Conservation (phyloP, 1,140 invertebrate species). For the Cataglyphis hispanica region DNA sequence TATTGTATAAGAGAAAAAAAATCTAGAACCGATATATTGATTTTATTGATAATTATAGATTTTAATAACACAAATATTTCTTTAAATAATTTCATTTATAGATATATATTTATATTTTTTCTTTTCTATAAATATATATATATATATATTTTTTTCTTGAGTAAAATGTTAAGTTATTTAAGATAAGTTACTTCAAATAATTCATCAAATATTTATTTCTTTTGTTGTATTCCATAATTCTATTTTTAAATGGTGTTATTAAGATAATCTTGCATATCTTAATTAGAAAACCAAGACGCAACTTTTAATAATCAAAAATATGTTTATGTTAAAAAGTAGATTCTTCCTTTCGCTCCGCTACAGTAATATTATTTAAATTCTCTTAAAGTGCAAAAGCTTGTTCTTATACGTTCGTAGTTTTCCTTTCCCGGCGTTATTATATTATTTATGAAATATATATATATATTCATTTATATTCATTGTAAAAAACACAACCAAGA, state of each 20-base stretch:
- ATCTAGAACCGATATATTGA: background rate
- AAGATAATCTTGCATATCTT: slow-evolving; percentile 5
- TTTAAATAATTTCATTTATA: slow-evolving; percentile 1
- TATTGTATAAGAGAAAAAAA: background rate
- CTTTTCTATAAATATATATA: slow-evolving; percentile 14
- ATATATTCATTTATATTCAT: slow-evolving; percentile 45
- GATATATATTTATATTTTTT: too few relatives aligned
- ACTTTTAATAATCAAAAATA: background rate
- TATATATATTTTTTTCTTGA: background rate
- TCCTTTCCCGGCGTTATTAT: background rate
- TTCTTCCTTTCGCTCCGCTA: background rate
- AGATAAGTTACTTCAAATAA: too few relatives aligned
- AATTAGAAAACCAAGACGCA: background rate
- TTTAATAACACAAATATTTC: background rate
- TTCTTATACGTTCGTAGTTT: slow-evolving; percentile 27
- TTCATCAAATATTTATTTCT: background rate
- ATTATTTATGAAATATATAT: slow-evolving; percentile 47
- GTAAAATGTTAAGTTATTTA: too few relatives aligned
- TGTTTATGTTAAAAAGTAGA: slow-evolving; percentile 44
- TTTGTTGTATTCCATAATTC: background rate
- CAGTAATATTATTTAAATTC: slow-evolving; percentile 25
- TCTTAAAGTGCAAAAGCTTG: slow-evolving; percentile 50
- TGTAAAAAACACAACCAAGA: background rate
- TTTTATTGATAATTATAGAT: background rate
- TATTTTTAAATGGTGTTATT: background rate